Evolutionary conservation across 2,888 invertebrate genomes (phyloP).

Genomic region (Trissolcus japonicus): DNA sequence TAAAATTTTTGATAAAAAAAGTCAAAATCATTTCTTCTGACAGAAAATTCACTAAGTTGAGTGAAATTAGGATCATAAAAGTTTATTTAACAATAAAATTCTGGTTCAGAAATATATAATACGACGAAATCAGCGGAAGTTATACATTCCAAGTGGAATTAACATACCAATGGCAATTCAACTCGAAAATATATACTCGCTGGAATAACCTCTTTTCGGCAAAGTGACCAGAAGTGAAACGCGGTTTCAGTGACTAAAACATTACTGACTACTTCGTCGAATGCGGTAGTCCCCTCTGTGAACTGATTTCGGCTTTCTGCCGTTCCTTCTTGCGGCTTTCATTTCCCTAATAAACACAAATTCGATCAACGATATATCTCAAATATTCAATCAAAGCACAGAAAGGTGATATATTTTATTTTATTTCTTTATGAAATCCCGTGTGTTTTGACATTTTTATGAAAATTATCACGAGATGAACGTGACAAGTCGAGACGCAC

Average conservation of each 20-base stretch:
- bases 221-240: not conserved
- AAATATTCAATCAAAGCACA: too few relatives aligned
- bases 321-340: not conserved
- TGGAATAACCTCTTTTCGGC: constrained; percentile 1
- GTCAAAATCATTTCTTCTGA: not conserved
- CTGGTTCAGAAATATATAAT: not conserved
- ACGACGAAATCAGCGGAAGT: not conserved
- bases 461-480: not conserved
- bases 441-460: not conserved
- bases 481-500: not conserved
- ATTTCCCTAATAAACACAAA: not conserved
- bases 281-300: not conserved
- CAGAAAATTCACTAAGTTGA: not conserved
- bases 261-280: not conserved
- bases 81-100: too few relatives aligned
- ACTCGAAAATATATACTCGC: not conserved
- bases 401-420: too few relatives aligned
- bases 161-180: too few relatives aligned
- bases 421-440: too few relatives aligned
- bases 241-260: not conserved
- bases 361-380: too few relatives aligned
- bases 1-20: not conserved
- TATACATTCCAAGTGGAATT: not conserved
- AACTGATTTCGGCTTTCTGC: not conserved
- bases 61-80: not conserved